phyloP scores from a whole-genome alignment of 2,113 vertebrate genomes.

The Phainopepla nitens region DNA sequence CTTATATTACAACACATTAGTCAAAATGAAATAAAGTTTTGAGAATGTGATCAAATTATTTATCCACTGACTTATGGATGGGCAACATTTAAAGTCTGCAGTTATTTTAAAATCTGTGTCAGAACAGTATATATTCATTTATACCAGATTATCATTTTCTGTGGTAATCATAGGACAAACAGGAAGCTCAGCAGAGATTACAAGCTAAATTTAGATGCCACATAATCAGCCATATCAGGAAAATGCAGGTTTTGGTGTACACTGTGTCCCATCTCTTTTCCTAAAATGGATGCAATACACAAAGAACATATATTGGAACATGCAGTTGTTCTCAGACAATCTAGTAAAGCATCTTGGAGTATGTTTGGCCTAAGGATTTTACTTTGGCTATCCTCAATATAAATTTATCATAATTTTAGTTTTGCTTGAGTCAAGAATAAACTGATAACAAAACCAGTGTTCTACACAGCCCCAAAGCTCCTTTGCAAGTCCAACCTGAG shows the following conservation, averaged over 20 bases:
- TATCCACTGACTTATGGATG: neutral
- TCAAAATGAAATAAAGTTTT: neutral
- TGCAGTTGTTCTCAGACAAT: neutral
- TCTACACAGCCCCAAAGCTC: neutral
- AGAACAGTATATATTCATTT: neutral
- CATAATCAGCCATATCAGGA: neutral
- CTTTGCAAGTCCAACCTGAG: neutral
- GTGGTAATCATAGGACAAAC: neutral
- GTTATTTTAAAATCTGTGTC: neutral
- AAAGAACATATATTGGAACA: neutral
- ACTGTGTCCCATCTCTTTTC: neutral
- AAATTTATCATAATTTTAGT: neutral
- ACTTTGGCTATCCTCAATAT: neutral
- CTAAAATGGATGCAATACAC: neutral
- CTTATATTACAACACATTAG: neutral
- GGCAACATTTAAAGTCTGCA: neutral
- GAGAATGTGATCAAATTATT: neutral
- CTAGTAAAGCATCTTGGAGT: neutral
- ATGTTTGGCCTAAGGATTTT: neutral
- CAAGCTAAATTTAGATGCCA: constrained; percentile 5
- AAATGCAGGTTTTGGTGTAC: neutral
- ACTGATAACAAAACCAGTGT: neutral
- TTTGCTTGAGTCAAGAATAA: neutral
- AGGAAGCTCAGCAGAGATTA: constrained; percentile 10
- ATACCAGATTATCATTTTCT: neutral